Evolutionary conservation across 2,888 invertebrate genomes (phyloP).

Genomic region (Sceliomorpha sp.): DNA sequence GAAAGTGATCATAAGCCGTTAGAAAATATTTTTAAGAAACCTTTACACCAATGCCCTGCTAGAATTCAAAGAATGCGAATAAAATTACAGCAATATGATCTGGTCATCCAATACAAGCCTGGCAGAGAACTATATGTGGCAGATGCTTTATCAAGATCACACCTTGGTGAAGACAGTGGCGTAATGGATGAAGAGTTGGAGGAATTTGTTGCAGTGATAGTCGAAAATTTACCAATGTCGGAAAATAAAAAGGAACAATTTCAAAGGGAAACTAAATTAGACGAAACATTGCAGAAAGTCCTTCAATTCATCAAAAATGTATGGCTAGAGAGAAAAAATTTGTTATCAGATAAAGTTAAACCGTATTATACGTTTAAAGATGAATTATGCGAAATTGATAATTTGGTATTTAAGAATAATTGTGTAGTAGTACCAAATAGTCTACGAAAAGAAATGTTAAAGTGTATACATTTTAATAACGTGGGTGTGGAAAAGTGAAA

Average conservation of each 20-base stretch:
- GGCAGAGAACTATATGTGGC: slow-evolving; percentile 51
- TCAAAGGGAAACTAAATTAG: slow-evolving; percentile 26
- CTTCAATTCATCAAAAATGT: not conserved
- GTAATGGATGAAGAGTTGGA: slow-evolving; percentile 32
- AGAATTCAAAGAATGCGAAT: slow-evolving; percentile 48
- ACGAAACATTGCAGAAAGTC: slow-evolving; percentile 11
- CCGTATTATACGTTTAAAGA: slow-evolving; percentile 30
- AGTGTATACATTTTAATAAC: slow-evolving; percentile 39
- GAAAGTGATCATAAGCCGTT: slow-evolving; percentile 33
- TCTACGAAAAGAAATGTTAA: slow-evolving; percentile 30
- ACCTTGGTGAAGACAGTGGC: slow-evolving; percentile 15
- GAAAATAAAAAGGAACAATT: slow-evolving; percentile 26
- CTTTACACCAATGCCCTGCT: slow-evolving; percentile 24
- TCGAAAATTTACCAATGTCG: slow-evolving; percentile 18
- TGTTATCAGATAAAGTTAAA: slow-evolving; percentile 12
- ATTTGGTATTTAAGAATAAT: slow-evolving; percentile 22
- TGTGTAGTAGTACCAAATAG: slow-evolving; percentile 32
- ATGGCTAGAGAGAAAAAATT: slow-evolving; percentile 12
- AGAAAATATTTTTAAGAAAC: slow-evolving; percentile 60
- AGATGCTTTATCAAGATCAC: slow-evolving; percentile 43
- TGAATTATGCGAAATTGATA: slow-evolving; percentile 22
- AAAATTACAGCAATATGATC: slow-evolving; percentile 41
- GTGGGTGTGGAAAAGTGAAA: slow-evolving; percentile 47
- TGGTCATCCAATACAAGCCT: slow-evolving; percentile 31
- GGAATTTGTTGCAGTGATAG: slow-evolving; percentile 25